Conservation (phyloP, 2,797 vertebrate genomes). For the Lacerta viridis region DNA sequence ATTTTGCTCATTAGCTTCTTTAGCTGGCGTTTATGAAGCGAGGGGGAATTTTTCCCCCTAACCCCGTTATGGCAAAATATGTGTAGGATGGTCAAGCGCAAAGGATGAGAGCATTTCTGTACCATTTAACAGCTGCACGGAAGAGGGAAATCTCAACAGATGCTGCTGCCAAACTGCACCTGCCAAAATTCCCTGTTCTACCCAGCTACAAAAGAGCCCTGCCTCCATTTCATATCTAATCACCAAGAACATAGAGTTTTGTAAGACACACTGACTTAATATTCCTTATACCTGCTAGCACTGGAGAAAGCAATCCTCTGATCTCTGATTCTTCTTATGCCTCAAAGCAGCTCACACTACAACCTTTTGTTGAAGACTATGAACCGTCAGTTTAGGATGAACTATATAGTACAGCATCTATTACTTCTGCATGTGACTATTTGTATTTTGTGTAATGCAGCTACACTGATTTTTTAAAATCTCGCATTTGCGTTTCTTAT, state of each 20-base stretch:
- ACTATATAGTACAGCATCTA: not conserved
- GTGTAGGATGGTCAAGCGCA: not conserved
- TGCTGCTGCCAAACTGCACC: not conserved
- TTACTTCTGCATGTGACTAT: not conserved
- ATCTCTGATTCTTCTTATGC: not conserved
- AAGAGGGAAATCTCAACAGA: not conserved
- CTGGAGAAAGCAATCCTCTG: not conserved
- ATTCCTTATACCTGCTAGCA: not conserved
- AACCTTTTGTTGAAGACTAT: not conserved
- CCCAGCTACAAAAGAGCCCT: not conserved
- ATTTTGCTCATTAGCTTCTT: rapidly evolving
- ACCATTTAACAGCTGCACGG: not conserved
- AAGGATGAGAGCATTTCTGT: not conserved
- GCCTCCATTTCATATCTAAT: not conserved
- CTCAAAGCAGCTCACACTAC: not conserved
- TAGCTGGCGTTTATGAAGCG: rapidly evolving
- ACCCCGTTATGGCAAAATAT: not conserved
- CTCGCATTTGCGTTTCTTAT: not conserved
- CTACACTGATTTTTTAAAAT: not conserved
- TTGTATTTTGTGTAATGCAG: not conserved
- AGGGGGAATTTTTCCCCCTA: not conserved
- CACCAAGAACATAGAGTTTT: not conserved
- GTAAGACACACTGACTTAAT: rapidly evolving
- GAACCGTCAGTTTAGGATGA: not conserved
- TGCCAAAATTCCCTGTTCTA: not conserved